These are phyloP conservation scores for Lasiommata megera DNA, from an alignment of 2,888 invertebrate species.

Conservation along the genomic window DNA sequence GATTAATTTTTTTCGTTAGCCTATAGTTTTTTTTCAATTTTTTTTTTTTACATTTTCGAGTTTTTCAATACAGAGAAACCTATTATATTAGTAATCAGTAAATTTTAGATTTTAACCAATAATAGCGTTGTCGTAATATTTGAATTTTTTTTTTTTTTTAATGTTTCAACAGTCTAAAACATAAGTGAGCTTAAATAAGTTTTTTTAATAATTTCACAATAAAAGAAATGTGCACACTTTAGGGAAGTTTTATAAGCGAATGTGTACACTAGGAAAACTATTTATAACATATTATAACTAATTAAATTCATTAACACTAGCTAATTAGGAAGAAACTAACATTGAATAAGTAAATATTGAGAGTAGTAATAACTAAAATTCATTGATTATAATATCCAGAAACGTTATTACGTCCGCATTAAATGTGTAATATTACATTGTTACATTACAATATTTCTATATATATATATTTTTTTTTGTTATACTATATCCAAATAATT, in stretches of 20 bases:
- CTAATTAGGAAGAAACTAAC: conserved; percentile 64
- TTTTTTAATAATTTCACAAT: conserved; percentile 22
- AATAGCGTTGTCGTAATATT: conserved; percentile 30
- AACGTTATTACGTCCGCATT: neutral
- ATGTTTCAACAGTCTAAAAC: conserved; percentile 18
- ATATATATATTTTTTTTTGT: neutral
- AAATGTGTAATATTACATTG: neutral
- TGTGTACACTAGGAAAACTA: conserved; percentile 30
- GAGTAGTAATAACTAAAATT: conserved; percentile 13
- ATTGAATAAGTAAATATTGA: conserved; percentile 52
- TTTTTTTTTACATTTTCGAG: conserved; percentile 49
- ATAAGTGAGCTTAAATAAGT: neutral
- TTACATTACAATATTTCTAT: neutral
- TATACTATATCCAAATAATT: neutral
- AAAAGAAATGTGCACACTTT: conserved; percentile 20
- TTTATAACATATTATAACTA: conserved; percentile 38
- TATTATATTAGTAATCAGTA: conserved; percentile 59
- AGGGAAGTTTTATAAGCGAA: conserved; percentile 9
- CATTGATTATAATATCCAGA: conserved; percentile 1
- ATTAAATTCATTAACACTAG: conserved; percentile 54
- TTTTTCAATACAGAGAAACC: conserved; percentile 63
- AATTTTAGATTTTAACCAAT: conserved; percentile 55
- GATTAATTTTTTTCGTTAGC: conserved; percentile 47
- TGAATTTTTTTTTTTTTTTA: neutral
- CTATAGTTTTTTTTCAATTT: conserved; percentile 47